Conservation (phyloP, 2,888 invertebrate species). For the Linyphia triangularis region DNA sequence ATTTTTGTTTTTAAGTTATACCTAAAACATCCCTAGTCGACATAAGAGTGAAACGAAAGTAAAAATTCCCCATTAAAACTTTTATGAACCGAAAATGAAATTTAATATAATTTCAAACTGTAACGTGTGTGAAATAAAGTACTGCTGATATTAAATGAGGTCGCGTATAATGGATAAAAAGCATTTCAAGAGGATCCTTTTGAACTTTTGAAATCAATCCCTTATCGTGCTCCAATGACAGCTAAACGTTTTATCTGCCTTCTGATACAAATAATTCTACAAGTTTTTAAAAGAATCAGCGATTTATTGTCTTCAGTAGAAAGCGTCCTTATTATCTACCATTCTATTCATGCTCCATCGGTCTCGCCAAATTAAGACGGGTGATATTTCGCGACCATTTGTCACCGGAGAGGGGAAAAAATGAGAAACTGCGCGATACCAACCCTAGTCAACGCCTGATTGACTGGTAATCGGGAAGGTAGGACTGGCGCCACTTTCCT, state of each 20-base stretch:
- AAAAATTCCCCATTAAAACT: no score
- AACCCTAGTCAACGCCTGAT: slow-evolving; percentile 70
- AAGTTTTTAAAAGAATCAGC: slow-evolving; percentile 12
- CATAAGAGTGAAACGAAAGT: no score
- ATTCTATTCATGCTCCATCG: slow-evolving; percentile 66
- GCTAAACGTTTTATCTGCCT: slow-evolving; percentile 10
- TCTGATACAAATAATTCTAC: slow-evolving; percentile 29
- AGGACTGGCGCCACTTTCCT: slow-evolving; percentile 63
- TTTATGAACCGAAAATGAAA: no score
- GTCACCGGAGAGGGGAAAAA: slow-evolving; percentile 68
- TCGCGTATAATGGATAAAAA: neutral
- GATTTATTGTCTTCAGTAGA: slow-evolving; percentile 44
- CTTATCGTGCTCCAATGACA: neutral
- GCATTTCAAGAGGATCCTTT: neutral
- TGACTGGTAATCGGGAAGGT: slow-evolving; percentile 47
- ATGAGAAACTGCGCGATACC: slow-evolving; percentile 61
- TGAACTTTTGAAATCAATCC: neutral
- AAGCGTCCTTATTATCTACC: slow-evolving; percentile 63
- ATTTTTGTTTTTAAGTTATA: no score
- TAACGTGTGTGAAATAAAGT: no score
- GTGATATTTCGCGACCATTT: slow-evolving; percentile 69
- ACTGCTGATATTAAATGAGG: neutral
- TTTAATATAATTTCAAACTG: no score
- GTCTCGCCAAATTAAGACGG: slow-evolving; percentile 71
- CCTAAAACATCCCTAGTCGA: no score